Evolutionary conservation across 1,140 invertebrate species (phyloP).

Genomic region (Brachionus angularis): DNA sequence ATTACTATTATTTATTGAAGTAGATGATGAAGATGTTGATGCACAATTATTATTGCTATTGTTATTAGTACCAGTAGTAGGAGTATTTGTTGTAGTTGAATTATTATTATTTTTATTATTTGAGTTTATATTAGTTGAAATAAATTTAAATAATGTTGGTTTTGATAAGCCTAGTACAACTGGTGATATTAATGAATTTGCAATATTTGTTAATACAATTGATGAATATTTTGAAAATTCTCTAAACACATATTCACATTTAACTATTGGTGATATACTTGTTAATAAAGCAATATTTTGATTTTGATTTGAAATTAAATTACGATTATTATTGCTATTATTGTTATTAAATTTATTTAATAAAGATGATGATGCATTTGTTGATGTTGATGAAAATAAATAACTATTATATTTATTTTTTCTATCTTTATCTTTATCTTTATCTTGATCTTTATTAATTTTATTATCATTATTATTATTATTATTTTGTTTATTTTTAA

Average conservation of each 20-base stretch:
- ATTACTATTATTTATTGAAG: too few species aligned
- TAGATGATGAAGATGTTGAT: too few species aligned
- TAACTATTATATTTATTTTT: too few species aligned
- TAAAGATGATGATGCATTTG: too few species aligned
- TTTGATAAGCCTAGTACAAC: conserved; percentile 87
- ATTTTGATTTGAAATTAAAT: background rate
- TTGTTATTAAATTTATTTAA: too few species aligned
- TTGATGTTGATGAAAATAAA: too few species aligned
- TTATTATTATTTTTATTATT: too few species aligned
- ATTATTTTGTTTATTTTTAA: background rate
- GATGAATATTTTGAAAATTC: conserved; percentile 77
- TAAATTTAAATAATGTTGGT: conserved; percentile 84
- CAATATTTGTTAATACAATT: conserved; percentile 90
- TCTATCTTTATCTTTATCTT: too few species aligned
- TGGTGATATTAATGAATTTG: conserved; percentile 88
- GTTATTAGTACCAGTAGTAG: too few species aligned
- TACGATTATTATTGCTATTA: background rate
- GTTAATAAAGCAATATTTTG: conserved; percentile 42
- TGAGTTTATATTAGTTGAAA: conserved; percentile 65
- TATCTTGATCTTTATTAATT: too few species aligned
- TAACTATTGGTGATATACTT: conserved; percentile 62
- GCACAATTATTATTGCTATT: too few species aligned
- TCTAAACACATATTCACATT: conserved; percentile 85
- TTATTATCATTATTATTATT: background rate
- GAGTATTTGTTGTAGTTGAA: background rate